Evolutionary conservation across 2,797 vertebrate species (phyloP), one percentile per base, ranked within the genome.

Genomic region (Pipistrellus pygmaeus): DNA sequence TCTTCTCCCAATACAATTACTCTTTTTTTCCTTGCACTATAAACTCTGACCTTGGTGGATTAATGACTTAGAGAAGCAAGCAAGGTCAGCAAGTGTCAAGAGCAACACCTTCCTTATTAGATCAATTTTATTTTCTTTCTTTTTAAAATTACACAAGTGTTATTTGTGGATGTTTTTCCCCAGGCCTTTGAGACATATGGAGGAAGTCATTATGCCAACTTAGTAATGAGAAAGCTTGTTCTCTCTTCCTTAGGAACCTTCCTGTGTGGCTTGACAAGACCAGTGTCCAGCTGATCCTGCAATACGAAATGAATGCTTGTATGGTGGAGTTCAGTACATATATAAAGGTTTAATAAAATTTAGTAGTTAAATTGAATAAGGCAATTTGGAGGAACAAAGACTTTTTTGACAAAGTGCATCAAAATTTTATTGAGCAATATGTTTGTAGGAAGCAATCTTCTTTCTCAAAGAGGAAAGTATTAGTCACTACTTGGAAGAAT

Each of bases 191-290:
- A 93, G n/a, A 41, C 93, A 76, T 64, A 76, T 75, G 55, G 93
- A 94, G 48, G 46, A 95, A 85, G 32, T 95, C 48, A 91, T 88
- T 89, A 75, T 17, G 51, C 57, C 14, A 71, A 21, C 25, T 94
- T 51, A 48, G 80, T 71, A 95, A 91, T 48, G 60, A 92, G 55
- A 21, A 78, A 41, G 30, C 38, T 85, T 77, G 41, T 46, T 71
- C 62, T 84, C 23, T 85, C 17, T 32, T 30, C 17, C 57, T 51
- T 51, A 38, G 20, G 44, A 73, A 32, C 6, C 41, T 82, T 85
- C 64, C 76, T 75, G 18, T 46, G 57, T 69, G 20, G 11, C 32
- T 76, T 60, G 60, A 89, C 21, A 35, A 93, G 51, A 66, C 4
- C n/a, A 3, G 68, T 88, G 87, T 82, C 48, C 53, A 53, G 30